Evolutionary conservation across 1,140 invertebrate species (phyloP), one percentile per base, ranked within the genome.

Genomic region (Hormaphis cornu): DNA sequence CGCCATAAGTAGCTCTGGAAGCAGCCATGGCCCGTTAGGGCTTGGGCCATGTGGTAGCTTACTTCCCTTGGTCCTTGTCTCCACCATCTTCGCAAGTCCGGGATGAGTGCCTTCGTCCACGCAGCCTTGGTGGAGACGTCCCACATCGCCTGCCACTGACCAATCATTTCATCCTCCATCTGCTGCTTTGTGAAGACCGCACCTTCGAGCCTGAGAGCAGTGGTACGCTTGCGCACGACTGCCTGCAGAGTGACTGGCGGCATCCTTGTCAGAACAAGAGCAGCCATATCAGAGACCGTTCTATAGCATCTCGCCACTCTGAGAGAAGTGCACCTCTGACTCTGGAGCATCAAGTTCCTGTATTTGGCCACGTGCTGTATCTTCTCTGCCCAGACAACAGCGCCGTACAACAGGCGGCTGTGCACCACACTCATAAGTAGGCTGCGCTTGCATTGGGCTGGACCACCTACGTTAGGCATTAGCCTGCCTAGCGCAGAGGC

Each of bases 331-430:
- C 18, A 14, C 20, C 48, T 22, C 48, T 52, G 48, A 3, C 4
- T 7, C 7, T 24, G 37, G 5, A 40, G 37, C 10, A 40, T 5
- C 5, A 40, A 14, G 37, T 40, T 40, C 37, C 37, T 5, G 5
- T 5, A 40, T 12, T 40, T 40, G 5, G 5, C 2, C 5, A 40
- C 37, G 5, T 40, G 5, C 5, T 8, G n/a, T n/a, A n/a, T n/a
- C n/a, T n/a, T n/a, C 86, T 85, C 84, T 81, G 83, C 83, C 82
- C 85, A 85, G 81, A 82, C 83, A 2, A 4, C 10, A 18, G 58
- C 58, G 4, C 26, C 58, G n/a, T 61, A 61, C 9, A 61, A n/a
- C 40, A 66, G 20, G 18, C 48, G 37, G 33, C 48, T 58, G 10
- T 71, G 44, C 33, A 73, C 44, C 14, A 50, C 58, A n/a, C 22